A percentile compares a stretch with the other conserved stretches of the same genome.
phyloP scores from a whole-genome alignment of 2,113 vertebrate genomes.

The Tyto alba region DNA sequence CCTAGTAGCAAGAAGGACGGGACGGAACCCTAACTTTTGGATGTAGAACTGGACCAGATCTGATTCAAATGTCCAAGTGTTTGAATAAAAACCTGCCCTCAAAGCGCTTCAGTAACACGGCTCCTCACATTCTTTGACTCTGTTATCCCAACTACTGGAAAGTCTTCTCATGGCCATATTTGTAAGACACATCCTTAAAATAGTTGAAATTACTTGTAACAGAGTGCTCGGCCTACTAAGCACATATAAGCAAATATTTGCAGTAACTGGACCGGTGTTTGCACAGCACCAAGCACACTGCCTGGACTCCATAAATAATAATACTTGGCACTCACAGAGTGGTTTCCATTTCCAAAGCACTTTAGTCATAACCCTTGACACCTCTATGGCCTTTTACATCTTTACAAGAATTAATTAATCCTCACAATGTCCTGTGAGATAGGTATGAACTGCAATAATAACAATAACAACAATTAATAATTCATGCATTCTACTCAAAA shows the following conservation, averaged over 20 bases:
- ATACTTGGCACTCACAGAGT: slow-evolving; percentile 38
- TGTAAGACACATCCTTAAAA: neutral
- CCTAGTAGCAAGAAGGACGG: rapidly evolving
- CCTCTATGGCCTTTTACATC: slow-evolving; percentile 54
- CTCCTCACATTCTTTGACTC: rapidly evolving
- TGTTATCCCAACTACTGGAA: neutral
- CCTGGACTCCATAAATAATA: slow-evolving; percentile 50
- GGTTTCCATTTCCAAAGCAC: slow-evolving; percentile 63
- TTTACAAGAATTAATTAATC: slow-evolving; percentile 69
- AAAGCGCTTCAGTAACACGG: neutral
- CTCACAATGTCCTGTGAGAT: slow-evolving; percentile 47
- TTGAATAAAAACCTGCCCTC: neutral
- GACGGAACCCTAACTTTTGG: neutral
- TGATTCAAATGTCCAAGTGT: neutral
- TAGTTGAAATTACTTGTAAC: neutral
- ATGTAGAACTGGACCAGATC: neutral
- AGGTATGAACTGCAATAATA: slow-evolving; percentile 33
- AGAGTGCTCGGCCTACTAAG: neutral
- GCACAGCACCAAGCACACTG: slow-evolving; percentile 25
- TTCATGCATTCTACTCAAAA: slow-evolving; percentile 52
- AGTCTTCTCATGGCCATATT: neutral
- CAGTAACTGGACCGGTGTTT: slow-evolving; percentile 41
- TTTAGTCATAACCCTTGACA: slow-evolving; percentile 59
- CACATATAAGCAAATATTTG: slow-evolving; percentile 53
- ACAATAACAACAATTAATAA: slow-evolving; percentile 63